Evolutionary conservation across 2,113 vertebrate genomes (phyloP), one percentile per base, ranked within the genome.

Genomic region (Nyctereutes procyonoides): DNA sequence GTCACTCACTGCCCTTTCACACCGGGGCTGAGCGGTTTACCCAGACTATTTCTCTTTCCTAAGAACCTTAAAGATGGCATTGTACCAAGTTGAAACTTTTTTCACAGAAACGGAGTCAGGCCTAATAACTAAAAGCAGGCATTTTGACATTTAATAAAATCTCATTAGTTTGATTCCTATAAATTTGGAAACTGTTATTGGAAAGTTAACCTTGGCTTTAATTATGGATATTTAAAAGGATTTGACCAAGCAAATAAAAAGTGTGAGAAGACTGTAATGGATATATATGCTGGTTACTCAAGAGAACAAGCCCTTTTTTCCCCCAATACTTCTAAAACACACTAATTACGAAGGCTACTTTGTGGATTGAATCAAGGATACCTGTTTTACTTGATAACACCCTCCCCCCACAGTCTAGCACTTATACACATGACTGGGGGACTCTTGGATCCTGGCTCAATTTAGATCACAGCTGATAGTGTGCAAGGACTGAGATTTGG

Each of bases 151-250:
- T 73, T 35, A 91, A 65, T 30, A 73, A 89, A 97, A 91, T 73
- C 15, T 90, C 28, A 90, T 74, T 77, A 60, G 24, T 86, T 91
- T 88, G 9, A 3, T 53, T 95, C 32, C 77, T 79, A 48, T 14
- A 63, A 56, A 58, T 73, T 95, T 88, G 28, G 17, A 90, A 82
- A 51, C 73, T 85, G 85, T 94, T 24, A 84, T 65, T 0, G 2
- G 60, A 96, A 96, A 89, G 14, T 53, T 86, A 86, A 93, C 20
- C 3, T 91, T 48, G 93, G 51, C 20, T 92, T 96, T 95, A 9
- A 32, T 93, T 85, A 87, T 24, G 48, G 30, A 79, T 17, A 80
- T 96, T 90, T 71, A 94, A 94, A 91, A 79, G 28, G 51, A 95
- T 84, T 19, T 86, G 51, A 67, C 22, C 8, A 94, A 76, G 6